Evolutionary conservation across 2,797 vertebrate species (phyloP).

Genomic region (Hafferia zeledoni): DNA sequence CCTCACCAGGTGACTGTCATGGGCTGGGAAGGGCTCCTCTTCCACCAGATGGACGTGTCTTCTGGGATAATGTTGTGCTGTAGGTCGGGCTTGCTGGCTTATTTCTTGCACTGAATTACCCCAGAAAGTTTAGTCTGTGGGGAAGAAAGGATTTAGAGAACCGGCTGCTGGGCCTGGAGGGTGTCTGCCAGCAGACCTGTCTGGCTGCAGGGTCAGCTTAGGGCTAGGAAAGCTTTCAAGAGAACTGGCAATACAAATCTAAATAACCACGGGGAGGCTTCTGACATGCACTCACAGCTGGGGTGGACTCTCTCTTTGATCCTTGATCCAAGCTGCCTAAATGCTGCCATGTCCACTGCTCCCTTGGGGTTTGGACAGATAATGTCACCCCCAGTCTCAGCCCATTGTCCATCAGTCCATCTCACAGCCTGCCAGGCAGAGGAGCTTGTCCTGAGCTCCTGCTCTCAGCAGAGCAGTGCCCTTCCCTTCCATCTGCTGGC

Average conservation of each 20-base stretch:
- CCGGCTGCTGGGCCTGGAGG: conserved; percentile 18
- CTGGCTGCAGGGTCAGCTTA: background rate
- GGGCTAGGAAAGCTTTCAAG: background rate
- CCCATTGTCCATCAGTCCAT: background rate
- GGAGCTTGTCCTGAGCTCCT: background rate
- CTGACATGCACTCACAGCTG: accelerated
- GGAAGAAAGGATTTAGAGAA: conserved; percentile 68
- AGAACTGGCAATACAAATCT: background rate
- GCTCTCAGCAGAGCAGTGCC: background rate
- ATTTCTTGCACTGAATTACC: conserved; percentile 48
- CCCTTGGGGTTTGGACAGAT: background rate
- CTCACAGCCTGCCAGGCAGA: background rate
- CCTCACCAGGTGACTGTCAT: background rate
- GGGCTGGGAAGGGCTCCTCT: background rate
- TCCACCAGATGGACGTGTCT: background rate
- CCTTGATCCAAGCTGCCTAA: background rate
- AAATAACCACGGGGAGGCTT: background rate
- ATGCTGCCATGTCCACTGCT: background rate
- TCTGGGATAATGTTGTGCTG: background rate
- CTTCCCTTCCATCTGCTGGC: no score
- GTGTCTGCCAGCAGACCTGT: conserved; percentile 16
- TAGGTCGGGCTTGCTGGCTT: conserved; percentile 37
- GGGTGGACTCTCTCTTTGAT: background rate
- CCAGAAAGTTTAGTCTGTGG: conserved; percentile 68
- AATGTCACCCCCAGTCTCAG: background rate